phyloP scores from a whole-genome alignment of 2,888 invertebrate species.

The Hesperia comma region DNA sequence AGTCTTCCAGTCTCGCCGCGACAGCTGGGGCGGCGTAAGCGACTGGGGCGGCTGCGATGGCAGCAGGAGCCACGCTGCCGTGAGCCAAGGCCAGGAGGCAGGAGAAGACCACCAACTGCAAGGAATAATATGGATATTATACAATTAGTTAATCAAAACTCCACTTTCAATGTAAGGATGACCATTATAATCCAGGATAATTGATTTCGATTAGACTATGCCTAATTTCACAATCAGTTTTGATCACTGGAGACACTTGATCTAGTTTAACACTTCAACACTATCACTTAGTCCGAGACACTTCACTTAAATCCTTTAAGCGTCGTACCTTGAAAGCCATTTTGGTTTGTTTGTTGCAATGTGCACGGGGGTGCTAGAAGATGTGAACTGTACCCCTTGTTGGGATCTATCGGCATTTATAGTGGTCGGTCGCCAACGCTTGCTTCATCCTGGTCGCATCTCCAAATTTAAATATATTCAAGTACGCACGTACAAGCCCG shows the following conservation, averaged over 20 bases:
- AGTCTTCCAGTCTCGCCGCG: conserved; percentile 70
- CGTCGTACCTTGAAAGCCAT: conserved; percentile 79
- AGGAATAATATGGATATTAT: conserved; percentile 40
- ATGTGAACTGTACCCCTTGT: conserved; percentile 73
- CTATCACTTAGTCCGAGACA: conserved; percentile 47
- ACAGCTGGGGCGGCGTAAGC: conserved; percentile 57
- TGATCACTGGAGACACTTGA: conserved; percentile 20
- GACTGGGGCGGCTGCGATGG: conserved; percentile 58
- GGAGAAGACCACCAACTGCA: conserved; percentile 73
- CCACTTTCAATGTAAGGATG: neutral
- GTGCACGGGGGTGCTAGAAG: conserved; percentile 71
- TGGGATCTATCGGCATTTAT: conserved; percentile 71
- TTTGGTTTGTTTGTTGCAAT: conserved; percentile 60
- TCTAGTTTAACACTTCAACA: conserved; percentile 23
- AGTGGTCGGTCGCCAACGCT: conserved; percentile 61
- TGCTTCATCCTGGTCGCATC: conserved; percentile 81
- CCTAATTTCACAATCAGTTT: conserved; percentile 11
- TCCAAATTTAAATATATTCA: conserved; percentile 84
- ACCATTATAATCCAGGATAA: conserved; percentile 4
- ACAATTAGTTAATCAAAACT: neutral
- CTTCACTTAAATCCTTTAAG: conserved; percentile 55
- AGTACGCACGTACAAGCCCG: conserved; percentile 80
- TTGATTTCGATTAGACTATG: neutral
- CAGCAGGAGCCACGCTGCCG: conserved; percentile 67
- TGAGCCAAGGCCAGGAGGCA: conserved; percentile 67